Conservation (phyloP, 2,797 vertebrate genomes). For the Manis pentadactyla region DNA sequence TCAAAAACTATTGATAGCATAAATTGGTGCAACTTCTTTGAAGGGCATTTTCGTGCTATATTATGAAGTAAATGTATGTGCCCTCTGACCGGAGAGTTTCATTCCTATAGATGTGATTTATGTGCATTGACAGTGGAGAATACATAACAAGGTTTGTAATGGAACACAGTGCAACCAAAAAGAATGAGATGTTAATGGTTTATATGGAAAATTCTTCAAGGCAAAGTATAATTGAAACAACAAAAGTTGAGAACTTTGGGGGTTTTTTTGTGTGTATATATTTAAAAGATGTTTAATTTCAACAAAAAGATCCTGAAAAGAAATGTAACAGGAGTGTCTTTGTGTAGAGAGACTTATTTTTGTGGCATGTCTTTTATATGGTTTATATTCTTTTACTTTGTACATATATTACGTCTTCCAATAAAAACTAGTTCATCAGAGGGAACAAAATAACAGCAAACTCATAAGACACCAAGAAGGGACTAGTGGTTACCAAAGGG, state of each 20-base stretch:
- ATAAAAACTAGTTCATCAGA: not conserved
- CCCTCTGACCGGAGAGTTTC: not conserved
- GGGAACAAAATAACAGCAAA: too few relatives aligned
- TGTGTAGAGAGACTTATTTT: not conserved
- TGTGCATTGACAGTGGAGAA: not conserved
- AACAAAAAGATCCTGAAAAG: slow-evolving; percentile 41
- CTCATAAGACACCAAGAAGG: too few relatives aligned
- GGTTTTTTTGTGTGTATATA: not conserved
- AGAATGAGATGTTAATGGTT: not conserved
- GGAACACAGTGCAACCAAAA: not conserved
- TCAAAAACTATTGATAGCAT: not conserved
- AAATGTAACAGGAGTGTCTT: not conserved
- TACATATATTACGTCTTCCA: not conserved
- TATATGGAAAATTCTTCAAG: not conserved
- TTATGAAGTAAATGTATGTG: not conserved
- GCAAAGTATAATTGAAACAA: not conserved
- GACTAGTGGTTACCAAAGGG: too few relatives aligned
- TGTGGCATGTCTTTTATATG: not conserved
- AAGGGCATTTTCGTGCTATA: not conserved
- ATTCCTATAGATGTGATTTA: not conserved
- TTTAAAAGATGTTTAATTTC: slow-evolving; percentile 14
- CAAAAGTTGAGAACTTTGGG: not conserved
- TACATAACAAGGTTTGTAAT: not conserved
- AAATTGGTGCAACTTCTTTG: not conserved
- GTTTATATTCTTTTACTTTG: slow-evolving; percentile 40